Evolutionary conservation across 2,888 invertebrate species (phyloP), one percentile per base, ranked within the genome.

Genomic region (Orthonevra nobilis): DNA sequence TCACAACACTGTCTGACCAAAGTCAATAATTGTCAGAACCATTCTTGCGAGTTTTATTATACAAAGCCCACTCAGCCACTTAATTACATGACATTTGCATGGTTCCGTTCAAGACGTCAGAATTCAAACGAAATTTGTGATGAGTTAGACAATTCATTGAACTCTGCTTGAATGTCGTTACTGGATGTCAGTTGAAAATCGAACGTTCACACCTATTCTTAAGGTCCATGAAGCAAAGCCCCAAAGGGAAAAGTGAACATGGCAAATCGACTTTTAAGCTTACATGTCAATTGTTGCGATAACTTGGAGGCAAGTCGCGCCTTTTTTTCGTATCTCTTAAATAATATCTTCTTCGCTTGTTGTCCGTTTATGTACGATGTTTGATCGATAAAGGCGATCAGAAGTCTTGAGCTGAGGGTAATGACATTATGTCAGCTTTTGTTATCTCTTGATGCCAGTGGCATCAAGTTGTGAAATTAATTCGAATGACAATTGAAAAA

Each of bases 161-260:
- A 44, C 44, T 44, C 12, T 26, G 0, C 23, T 23, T n/a, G 14
- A 38, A 14, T 15, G 17, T 17, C 9, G 17, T 17, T 7, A 38
- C n/a, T n/a, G n/a, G 17, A 15, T 17, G 14, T 7, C 12, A 38
- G 26, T 44, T 9, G 10, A 26, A 44, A 26, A 44, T 44, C 23
- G 23, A 44, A 14, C 23, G 14, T 44, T 44, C 44, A 26, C 44
- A 26, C 44, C 44, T 44, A 26, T 44, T 44, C 26, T 44, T 44
- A 26, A n/a, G 44, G 7, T 0, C 3, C 5, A 6, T 26, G 26
- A 44, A 26, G 23, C 23, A 44, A 23, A 23, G 10, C 20, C 26
- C 26, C 23, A 26, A 23, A 44, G 26, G 12, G 44, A 44, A 23
- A 44, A 12, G 26, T 26, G 14, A 14, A 9, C 14, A 23, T 7